phyloP scores from a whole-genome alignment of 2,888 invertebrate species.

The Pseudolycoriella hygida region DNA sequence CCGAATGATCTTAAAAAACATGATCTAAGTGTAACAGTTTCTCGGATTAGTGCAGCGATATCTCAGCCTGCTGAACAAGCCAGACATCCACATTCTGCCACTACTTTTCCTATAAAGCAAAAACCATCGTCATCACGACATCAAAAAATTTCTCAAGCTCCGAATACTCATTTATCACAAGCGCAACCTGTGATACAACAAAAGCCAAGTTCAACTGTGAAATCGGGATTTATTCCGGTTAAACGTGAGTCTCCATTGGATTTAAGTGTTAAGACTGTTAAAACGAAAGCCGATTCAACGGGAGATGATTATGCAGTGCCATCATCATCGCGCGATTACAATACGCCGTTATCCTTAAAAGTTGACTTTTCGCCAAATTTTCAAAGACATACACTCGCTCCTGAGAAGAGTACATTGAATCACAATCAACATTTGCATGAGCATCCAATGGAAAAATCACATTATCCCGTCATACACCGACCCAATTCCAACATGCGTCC shows the following conservation, averaged over 20 bases:
- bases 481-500: not conserved
- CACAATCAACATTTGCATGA: not conserved
- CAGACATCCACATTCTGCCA: not conserved
- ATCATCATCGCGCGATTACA: not conserved
- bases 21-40: conserved; percentile 4
- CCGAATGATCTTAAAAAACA: not conserved
- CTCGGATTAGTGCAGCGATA: not conserved
- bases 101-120: too few species aligned
- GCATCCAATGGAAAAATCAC: not conserved
- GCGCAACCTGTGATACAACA: not conserved
- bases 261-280: conserved; percentile 74
- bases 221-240: conserved; percentile 3
- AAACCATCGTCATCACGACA: not conserved
- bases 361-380: conserved; percentile 68
- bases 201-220: conserved; percentile 7
- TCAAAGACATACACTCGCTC: conserved; percentile 15
- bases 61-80: not conserved
- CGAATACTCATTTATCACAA: not conserved
- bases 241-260: conserved; percentile 58
- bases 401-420: conserved; percentile 7
- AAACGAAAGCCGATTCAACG: conserved; percentile 77
- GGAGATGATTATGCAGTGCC: conserved; percentile 35
- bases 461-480: not conserved
- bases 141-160: not conserved
- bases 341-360: conserved; percentile 24